Conservation (phyloP, 2,113 vertebrate species). For the Neomonachus schauinslandi region DNA sequence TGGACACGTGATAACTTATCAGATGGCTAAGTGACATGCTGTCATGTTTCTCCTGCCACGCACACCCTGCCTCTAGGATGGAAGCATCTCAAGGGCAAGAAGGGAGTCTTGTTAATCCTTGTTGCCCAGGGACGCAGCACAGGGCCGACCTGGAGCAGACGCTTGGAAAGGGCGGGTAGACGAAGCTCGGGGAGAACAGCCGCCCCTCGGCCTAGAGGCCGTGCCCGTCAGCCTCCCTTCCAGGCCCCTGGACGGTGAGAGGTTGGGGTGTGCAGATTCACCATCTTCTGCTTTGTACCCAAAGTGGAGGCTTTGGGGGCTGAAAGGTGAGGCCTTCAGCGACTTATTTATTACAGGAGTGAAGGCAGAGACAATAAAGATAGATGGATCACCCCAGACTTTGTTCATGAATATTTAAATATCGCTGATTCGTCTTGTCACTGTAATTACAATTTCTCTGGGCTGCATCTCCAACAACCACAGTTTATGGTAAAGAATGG, state of each 20-base stretch:
- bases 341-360: constrained; percentile 90
- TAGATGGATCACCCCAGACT: constrained; percentile 92
- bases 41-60: accelerated
- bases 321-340: constrained; percentile 85
- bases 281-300: neutral
- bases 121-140: accelerated
- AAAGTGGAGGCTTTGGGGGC: constrained; percentile 42
- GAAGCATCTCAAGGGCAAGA: neutral
- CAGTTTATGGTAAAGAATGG: constrained; percentile 92
- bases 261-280: neutral
- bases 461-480: constrained; percentile 88
- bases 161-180: accelerated
- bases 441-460: constrained; percentile 93
- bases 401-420: constrained; percentile 94
- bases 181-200: neutral
- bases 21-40: accelerated
- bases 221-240: neutral
- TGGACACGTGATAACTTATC: neutral
- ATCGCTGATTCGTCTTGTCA: constrained; percentile 93
- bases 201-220: neutral
- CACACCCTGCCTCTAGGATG: accelerated
- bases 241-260: neutral
- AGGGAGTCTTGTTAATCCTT: neutral
- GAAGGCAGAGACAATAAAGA: constrained; percentile 92
- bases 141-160: neutral